phyloP scores from a whole-genome alignment of 2,113 vertebrate species.

The Bubo bubo region DNA sequence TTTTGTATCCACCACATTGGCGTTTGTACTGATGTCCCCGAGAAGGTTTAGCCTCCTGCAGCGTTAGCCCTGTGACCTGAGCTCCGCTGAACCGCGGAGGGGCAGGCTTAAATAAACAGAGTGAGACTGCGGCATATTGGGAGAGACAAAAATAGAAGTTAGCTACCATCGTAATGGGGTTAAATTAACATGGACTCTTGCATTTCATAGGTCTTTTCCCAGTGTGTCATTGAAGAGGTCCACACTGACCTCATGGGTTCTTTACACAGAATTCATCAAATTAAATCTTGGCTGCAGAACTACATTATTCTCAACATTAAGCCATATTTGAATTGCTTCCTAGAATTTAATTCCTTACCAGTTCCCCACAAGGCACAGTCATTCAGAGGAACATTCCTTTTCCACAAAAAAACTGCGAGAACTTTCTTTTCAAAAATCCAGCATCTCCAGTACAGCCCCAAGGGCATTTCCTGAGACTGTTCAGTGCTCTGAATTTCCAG shows the following conservation, averaged over 20 bases:
- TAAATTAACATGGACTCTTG: neutral
- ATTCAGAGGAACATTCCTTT: neutral
- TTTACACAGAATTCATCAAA: neutral
- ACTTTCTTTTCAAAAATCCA: neutral
- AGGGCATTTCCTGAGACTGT: neutral
- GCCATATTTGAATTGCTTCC: neutral
- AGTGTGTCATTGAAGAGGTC: neutral
- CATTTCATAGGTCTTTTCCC: rapidly evolving
- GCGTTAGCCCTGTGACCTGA: too few species aligned
- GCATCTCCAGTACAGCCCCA: neutral
- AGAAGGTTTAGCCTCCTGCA: too few species aligned
- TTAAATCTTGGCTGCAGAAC: neutral
- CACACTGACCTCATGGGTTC: neutral
- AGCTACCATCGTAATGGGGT: neutral
- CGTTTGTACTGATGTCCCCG: too few species aligned
- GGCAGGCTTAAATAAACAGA: too few species aligned
- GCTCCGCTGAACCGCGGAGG: too few species aligned
- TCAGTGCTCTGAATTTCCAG: neutral
- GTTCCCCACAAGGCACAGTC: neutral
- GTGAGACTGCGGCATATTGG: neutral
- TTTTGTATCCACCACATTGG: too few species aligned
- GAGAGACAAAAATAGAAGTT: neutral
- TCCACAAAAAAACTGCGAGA: neutral
- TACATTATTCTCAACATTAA: neutral
- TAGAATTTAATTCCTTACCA: neutral